Evolutionary conservation across 2,113 vertebrate species (phyloP), one percentile per base, ranked within the genome.

Genomic region (Prinia subflava): DNA sequence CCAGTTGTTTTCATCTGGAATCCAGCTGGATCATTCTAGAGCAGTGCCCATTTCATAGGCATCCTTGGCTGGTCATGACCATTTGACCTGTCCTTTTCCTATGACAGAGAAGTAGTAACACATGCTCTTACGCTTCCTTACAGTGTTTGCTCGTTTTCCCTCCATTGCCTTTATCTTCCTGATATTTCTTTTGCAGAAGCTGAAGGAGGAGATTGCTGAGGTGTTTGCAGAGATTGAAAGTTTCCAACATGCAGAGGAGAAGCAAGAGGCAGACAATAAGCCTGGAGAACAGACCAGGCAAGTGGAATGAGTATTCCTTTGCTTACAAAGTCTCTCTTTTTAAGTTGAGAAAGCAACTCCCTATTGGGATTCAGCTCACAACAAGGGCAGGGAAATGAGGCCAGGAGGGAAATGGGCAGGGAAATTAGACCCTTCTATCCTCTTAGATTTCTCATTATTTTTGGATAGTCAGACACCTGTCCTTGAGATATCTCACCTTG

Each of bases 121-220:
- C 28, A 6, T 37, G 8, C 13, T 78, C 12, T 74, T 53, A 30
- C 0, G 0, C 60, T 30, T 65, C 76, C 19, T 53, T 44, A 16
- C 9, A 55, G 24, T 11, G 15, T 41, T 49, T 73, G 42, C 42
- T 49, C 24, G 0, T 73, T 62, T 76, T 30, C 49, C 47, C 24
- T 77, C 10, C 13, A 21, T 44, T 1, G 0, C 33, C 41, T 56
- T 74, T 13, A 37, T 44, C 20, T 11, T 74, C 28, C 17, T 25
- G 42, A 3, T 57, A 60, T 41, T 93, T 80, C 49, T 75, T 49
- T 67, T 96, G 19, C 97, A 99, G 99, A 99, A 97, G 85, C 96
- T 99, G 80, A 99, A 99, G 90, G 96, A 98, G 39, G 97, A 99
- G 88, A 99, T 99, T 9, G 98, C 98, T 49, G 97, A 97, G 15